Conservation (phyloP, 2,888 invertebrate species). For the Julus scandinavius region DNA sequence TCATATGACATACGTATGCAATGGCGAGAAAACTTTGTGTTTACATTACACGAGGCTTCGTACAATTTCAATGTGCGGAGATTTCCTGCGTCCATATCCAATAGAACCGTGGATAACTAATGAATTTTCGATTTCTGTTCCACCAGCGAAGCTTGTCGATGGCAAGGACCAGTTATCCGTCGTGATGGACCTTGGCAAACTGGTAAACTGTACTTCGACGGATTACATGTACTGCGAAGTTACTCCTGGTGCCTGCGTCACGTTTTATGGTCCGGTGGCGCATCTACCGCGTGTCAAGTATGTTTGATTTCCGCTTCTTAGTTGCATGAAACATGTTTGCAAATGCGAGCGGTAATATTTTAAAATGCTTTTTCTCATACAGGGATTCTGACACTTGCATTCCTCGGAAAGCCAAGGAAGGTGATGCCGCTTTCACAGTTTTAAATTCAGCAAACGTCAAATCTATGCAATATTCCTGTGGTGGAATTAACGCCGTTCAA, state of each 20-base stretch:
- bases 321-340: not conserved
- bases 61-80: no score
- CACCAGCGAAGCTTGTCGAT: not conserved
- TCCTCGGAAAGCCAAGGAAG: not conserved
- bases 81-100: no score
- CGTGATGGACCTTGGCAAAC: conserved; percentile 46
- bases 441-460: conserved; percentile 49
- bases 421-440: conserved; percentile 49
- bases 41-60: no score
- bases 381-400: conserved; percentile 56
- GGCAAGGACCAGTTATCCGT: not conserved
- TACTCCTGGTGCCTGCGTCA: conserved; percentile 55
- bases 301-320: not conserved
- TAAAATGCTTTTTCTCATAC: not conserved
- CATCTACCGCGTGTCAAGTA: conserved; percentile 51
- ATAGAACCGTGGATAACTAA: no score
- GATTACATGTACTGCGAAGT: conserved; percentile 47
- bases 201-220: conserved; percentile 40
- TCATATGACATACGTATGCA: no score
- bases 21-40: no score
- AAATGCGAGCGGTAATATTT: not conserved
- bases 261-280: conserved; percentile 49
- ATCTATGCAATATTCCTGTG: conserved; percentile 58
- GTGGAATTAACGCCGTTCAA: conserved; percentile 62
- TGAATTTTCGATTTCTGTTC: not conserved